Evolutionary conservation across 2,888 invertebrate species (phyloP).

Genomic region (Rosalia funebris): DNA sequence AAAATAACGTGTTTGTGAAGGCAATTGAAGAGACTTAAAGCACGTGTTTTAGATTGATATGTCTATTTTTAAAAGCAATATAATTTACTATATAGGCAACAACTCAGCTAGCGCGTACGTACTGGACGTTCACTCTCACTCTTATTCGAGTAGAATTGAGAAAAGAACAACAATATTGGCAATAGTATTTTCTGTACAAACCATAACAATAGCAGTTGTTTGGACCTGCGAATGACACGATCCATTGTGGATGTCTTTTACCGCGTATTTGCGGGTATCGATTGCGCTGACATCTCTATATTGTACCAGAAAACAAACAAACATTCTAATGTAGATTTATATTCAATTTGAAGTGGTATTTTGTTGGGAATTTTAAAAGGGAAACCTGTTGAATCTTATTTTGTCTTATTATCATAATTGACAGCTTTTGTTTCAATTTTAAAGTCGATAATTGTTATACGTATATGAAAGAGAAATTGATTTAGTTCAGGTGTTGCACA

Average conservation of each 20-base stretch:
- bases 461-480: conserved; percentile 19
- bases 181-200: conserved; percentile 41
- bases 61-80: conserved; percentile 35
- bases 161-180: conserved; percentile 46
- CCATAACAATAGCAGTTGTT: conserved; percentile 55
- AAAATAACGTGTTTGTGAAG: conserved; percentile 32
- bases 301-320: conserved; percentile 36
- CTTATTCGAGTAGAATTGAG: conserved; percentile 31
- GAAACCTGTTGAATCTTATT: conserved; percentile 47
- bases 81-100: conserved; percentile 20
- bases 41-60: conserved; percentile 43
- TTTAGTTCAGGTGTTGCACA: conserved; percentile 10
- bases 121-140: conserved; percentile 30
- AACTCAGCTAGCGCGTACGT: conserved; percentile 16
- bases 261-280: conserved; percentile 50
- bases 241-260: conserved; percentile 57
- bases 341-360: conserved; percentile 29
- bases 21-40: conserved; percentile 33
- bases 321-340: conserved; percentile 28
- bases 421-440: conserved; percentile 34
- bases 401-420: conserved; percentile 41
- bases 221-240: conserved; percentile 58
- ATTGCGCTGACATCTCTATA: conserved; percentile 47
- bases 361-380: conserved; percentile 30
- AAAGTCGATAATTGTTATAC: conserved; percentile 20